These are phyloP conservation scores for Ips typographus DNA, from an alignment of 1,140 invertebrate genomes.

Conservation along the genomic window DNA sequence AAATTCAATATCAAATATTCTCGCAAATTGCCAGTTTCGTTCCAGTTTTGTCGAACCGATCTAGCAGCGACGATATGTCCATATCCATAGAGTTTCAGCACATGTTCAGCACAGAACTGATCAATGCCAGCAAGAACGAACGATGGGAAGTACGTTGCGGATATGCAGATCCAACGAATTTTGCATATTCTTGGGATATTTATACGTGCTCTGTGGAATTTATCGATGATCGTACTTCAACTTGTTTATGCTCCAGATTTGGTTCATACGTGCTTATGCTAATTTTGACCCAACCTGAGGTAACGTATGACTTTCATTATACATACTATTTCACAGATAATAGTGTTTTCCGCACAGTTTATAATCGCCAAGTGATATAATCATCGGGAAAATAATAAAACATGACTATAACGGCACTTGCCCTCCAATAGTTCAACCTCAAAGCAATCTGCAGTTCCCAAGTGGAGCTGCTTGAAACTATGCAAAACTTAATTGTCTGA, in stretches of 20 bases:
- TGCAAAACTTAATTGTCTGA: constrained; percentile 2
- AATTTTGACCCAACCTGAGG: constrained; percentile 24
- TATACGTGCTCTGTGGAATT: constrained; percentile 57
- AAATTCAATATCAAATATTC: constrained; percentile 66
- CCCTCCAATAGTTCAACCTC: background rate
- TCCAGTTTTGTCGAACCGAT: constrained; percentile 14
- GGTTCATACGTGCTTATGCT: constrained; percentile 46
- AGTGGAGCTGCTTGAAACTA: background rate
- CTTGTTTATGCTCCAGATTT: constrained; percentile 59
- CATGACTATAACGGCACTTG: background rate
- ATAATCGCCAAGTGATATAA: too few relatives aligned
- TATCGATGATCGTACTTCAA: constrained; percentile 55
- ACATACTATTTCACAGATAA: background rate
- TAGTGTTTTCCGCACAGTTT: too few relatives aligned
- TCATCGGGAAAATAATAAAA: too few relatives aligned
- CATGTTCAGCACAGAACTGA: constrained; percentile 15
- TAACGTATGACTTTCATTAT: constrained; percentile 10
- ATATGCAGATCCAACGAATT: constrained; percentile 49
- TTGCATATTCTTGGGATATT: constrained; percentile 55
- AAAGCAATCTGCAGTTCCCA: background rate
- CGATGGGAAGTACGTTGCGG: constrained; percentile 59
- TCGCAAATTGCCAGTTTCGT: constrained; percentile 57
- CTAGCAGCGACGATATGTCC: constrained; percentile 2
- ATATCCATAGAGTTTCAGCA: constrained; percentile 51
- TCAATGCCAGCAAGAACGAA: constrained; percentile 31